Conservation (phyloP, 2,888 invertebrate species). For the Corbicula japonica region DNA sequence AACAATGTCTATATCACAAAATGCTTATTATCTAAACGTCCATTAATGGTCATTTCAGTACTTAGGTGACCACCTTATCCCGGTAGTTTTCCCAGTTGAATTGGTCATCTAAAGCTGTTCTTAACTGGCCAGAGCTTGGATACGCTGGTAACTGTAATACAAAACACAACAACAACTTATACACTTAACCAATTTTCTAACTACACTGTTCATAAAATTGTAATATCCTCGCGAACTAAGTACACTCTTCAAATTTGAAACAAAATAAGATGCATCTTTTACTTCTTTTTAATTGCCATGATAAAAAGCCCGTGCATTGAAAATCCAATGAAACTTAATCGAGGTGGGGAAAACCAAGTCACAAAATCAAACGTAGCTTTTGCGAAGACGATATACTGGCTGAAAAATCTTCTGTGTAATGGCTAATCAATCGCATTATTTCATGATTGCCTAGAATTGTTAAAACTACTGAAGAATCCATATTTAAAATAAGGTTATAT, state of each 20-base stretch:
- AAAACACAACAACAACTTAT: constrained; percentile 15
- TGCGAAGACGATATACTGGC: too few species aligned
- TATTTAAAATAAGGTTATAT: too few species aligned
- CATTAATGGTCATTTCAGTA: too few species aligned
- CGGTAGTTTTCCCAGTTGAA: constrained; percentile 65
- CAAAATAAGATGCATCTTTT: neutral
- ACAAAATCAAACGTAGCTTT: too few species aligned
- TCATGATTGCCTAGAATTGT: too few species aligned
- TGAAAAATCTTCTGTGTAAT: too few species aligned
- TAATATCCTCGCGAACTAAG: neutral
- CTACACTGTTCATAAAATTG: neutral
- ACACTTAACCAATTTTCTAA: neutral
- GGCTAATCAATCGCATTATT: too few species aligned
- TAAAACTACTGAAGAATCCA: too few species aligned
- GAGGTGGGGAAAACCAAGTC: too few species aligned
- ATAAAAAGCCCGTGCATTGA: neutral
- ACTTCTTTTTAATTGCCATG: neutral
- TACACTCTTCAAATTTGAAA: neutral
- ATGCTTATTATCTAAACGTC: too few species aligned
- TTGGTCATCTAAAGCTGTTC: constrained; percentile 65
- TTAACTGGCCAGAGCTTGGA: constrained; percentile 62
- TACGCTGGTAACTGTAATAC: constrained; percentile 62
- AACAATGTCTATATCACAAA: too few species aligned
- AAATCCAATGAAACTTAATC: neutral
- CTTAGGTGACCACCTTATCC: constrained; percentile 59